These are phyloP conservation scores for Poicephalus gulielmi DNA, from an alignment of 2,113 vertebrate genomes.

Conservation along the genomic window DNA sequence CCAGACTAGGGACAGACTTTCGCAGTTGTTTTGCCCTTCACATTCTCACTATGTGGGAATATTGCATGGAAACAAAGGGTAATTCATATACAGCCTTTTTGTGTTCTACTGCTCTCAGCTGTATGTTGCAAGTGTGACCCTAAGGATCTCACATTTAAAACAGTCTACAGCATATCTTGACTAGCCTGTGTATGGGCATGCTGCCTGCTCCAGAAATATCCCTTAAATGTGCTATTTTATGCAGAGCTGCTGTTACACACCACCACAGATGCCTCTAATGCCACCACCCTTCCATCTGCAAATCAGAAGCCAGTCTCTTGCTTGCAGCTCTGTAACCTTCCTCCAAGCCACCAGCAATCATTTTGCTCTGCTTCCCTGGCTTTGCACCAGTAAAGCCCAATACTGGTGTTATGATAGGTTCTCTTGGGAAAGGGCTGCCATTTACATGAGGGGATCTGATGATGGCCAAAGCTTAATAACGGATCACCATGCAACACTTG, in stretches of 20 bases:
- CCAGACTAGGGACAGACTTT: background rate
- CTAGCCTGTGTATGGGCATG: background rate
- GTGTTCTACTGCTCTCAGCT: background rate
- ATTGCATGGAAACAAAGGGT: rapidly evolving
- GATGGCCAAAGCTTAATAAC: background rate
- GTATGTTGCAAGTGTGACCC: background rate
- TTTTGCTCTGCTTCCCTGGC: background rate
- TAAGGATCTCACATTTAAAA: background rate
- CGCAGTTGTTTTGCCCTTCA: background rate
- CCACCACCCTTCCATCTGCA: background rate
- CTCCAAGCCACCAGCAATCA: no score
- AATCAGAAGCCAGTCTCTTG: background rate
- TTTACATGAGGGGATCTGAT: background rate
- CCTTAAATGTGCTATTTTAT: background rate
- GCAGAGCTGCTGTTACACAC: background rate
- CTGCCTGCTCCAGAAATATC: background rate
- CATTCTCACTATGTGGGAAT: rapidly evolving
- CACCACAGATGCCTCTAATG: no score
- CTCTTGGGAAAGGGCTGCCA: background rate
- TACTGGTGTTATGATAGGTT: background rate
- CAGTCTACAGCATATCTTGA: background rate
- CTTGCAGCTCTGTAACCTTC: background rate
- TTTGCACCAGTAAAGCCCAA: background rate
- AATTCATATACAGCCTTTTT: rapidly evolving
- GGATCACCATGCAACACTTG: no score